Base-by-base conservation (phyloP, 2,113 vertebrate genomes). In the Nannospalax galili region DNA sequence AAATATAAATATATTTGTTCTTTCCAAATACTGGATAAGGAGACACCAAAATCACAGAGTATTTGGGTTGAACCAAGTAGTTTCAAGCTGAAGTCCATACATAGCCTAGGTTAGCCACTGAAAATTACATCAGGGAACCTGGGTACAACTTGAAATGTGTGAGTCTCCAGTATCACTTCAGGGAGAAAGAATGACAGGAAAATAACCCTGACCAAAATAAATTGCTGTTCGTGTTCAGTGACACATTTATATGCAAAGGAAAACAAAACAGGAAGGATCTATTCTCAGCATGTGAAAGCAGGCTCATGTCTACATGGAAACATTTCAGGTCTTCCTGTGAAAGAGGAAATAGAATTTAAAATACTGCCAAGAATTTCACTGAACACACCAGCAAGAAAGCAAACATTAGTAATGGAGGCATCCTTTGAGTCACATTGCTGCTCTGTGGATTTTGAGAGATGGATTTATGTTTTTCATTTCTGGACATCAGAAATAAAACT, bases 331-430 rank as follows among this genome's bases (percentile, higher is more conserved):
- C 48, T 96, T 37, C 86, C 86, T 91, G 78, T 86, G 60, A 94
- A 96, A 93, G 91, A 96, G 90, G 91, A 97, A 96, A 96, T 93
- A 97, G 15, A 93, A 96, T 79, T 95, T 96, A 96, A 97, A 96
- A 95, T 82, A 77, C 45, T 97, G 86, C 60, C 48, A 75, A 95
- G 86, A 40, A 96, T 86, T 97, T 97, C 94, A 98, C 85, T 97
- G 85, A 84, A 78, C 30, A 92, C 67, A 96, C 2, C 48, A 45
- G 58, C 74, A 95, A 69, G 93, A 93, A 97, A 97, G 67, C 12
- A 96, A 94, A 95, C 97, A 95, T 95, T 89, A 80, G 74, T 28
- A 93, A 95, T 91, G 77, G 85, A 72, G 65, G 37, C 73, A 65
- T 94, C 93, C 90, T 96, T 96, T 88, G 95, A 93, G 89, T 96